A percentile compares a stretch with the other conserved stretches of the same genome.
phyloP scores from a whole-genome alignment of 2,888 invertebrate species.

The Drosophila limbata region DNA sequence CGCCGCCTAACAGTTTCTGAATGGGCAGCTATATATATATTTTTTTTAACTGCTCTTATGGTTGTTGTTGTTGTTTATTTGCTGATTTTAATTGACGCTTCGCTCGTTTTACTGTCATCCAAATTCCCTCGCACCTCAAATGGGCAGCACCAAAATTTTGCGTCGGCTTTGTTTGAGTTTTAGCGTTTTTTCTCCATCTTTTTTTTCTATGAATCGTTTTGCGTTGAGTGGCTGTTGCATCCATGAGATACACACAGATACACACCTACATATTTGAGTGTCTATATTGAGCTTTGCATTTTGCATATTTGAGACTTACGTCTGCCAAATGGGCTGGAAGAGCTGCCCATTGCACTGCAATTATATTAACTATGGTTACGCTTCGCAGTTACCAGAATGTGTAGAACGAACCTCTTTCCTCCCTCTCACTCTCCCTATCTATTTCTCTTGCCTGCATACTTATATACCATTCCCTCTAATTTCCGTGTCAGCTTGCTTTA shows the following conservation, averaged over 20 bases:
- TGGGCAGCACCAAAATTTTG: conserved; percentile 39
- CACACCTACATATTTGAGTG: background rate
- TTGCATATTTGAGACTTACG: conserved; percentile 59
- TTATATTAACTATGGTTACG: conserved; percentile 56
- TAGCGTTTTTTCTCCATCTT: background rate
- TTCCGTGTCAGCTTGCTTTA: conserved; percentile 31
- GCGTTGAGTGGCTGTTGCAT: conserved; percentile 41
- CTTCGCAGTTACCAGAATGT: conserved; percentile 25
- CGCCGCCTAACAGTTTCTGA: conserved; percentile 47
- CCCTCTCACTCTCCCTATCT: background rate
- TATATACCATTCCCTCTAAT: background rate
- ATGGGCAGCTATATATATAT: conserved; percentile 18
- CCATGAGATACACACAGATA: conserved; percentile 18
- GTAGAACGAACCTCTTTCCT: background rate
- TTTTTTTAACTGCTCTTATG: background rate
- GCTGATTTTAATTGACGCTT: conserved; percentile 73
- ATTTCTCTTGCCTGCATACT: background rate
- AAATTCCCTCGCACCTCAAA: conserved; percentile 55
- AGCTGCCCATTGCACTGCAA: conserved; percentile 55
- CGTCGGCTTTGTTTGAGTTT: conserved; percentile 21
- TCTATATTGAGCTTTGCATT: conserved; percentile 42
- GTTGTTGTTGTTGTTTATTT: conserved; percentile 21
- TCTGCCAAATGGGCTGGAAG: conserved; percentile 61
- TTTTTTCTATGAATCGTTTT: conserved; percentile 18
- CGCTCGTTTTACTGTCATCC: conserved; percentile 74